Base-by-base conservation (phyloP, 2,888 invertebrate genomes). In the Patella ulyssiponensis region DNA sequence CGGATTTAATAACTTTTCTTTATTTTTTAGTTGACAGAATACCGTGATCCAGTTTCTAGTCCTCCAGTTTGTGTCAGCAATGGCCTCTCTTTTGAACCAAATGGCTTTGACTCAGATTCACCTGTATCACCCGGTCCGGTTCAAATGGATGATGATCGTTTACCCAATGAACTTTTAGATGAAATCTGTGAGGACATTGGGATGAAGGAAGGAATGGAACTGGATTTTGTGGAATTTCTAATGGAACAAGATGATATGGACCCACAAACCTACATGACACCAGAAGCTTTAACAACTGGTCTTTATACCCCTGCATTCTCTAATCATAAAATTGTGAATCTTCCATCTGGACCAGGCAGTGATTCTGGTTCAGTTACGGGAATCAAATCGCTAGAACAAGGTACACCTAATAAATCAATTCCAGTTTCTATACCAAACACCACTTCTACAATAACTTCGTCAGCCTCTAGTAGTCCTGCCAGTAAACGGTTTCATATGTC, bases 101-200 rank as follows among this genome's bases (percentile, higher is more conserved):
- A 89, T 77, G 83, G 86, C 69, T 83, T 87, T 75, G 86, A 86
- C 51, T 88, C 89, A 0, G 83, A 86, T 71, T 88, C 89, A 44
- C 87, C 86, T 9, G 81, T 83, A 12, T 80, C 86, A 2, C 78
- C 76, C 14, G 82, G 84, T 11, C 83, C 83, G 15, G 80, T 81
- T 20, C 83, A 84, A 64, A 84, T 86, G 80, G 86, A 86, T 74
- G 86, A 88, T 70, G 89, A 90, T 74, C 81, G 89, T 14, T 84
- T 90, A 17, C 89, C 88, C 3, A 90, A 90, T 77, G 90, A 90
- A 82, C 87, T 90, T 54, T 82, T 89, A 71, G 90, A 91, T 76
- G 91, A 91, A 84, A 90, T 91, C 73, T 91, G 90, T 83, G 88
- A 89, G 81, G 91, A 91, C 80, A 91, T 91, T 74, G 91, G 91